Conservation (phyloP, 2,888 invertebrate genomes). For the Ennomos fuscantarius region DNA sequence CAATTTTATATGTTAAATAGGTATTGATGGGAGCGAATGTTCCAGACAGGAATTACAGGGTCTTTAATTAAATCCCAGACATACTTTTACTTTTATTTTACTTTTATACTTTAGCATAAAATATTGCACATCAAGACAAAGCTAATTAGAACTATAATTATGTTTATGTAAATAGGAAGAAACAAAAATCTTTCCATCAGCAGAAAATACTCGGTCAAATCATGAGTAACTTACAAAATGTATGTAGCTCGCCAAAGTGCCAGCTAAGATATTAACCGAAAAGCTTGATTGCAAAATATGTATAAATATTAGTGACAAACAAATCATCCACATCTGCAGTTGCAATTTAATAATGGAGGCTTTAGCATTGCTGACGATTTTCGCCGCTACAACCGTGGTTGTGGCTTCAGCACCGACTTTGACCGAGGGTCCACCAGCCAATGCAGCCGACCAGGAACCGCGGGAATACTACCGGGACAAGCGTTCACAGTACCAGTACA, state of each 20-base stretch:
- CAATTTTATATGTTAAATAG: too few relatives aligned
- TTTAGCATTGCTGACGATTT: conserved; percentile 45
- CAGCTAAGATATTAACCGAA: conserved; percentile 50
- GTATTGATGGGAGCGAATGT: too few relatives aligned
- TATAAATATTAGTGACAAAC: conserved; percentile 67
- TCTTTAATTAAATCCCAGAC: too few relatives aligned
- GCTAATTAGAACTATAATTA: too few relatives aligned
- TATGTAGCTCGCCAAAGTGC: conserved; percentile 45
- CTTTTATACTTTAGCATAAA: too few relatives aligned
- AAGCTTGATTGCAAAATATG: conserved; percentile 51
- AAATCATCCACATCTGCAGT: conserved; percentile 49
- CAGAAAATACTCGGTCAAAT: conserved; percentile 63
- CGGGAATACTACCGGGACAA: conserved; percentile 50
- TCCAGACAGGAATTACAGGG: too few relatives aligned
- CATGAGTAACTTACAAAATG: conserved; percentile 39
- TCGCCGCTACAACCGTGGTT: conserved; percentile 42
- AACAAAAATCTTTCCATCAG: conserved; percentile 11
- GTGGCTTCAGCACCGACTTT: conserved; percentile 51
- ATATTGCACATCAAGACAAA: too few relatives aligned
- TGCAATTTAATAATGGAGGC: conserved; percentile 61
- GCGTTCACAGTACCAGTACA: conserved; percentile 54
- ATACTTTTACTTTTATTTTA: too few relatives aligned
- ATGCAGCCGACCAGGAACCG: conserved; percentile 27
- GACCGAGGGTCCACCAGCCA: conserved; percentile 38
- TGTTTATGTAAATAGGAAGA: conserved; percentile 2